These are phyloP conservation scores for Odocoileus hemionus DNA, from an alignment of 2,113 vertebrate genomes.

Conservation along the genomic window DNA sequence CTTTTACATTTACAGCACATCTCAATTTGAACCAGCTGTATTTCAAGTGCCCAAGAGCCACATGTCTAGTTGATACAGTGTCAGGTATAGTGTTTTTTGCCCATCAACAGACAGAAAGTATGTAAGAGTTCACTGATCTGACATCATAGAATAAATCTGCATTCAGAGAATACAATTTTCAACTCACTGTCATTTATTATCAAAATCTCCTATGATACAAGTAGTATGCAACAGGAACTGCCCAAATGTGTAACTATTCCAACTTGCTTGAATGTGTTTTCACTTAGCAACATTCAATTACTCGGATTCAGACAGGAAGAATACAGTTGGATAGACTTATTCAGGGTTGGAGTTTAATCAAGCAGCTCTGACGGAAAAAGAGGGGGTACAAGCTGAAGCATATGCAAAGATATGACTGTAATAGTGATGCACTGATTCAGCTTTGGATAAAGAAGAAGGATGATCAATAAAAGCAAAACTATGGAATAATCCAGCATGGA, in stretches of 20 bases:
- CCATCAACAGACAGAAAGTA: background rate
- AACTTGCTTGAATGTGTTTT: background rate
- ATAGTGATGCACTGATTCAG: background rate
- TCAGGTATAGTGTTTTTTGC: background rate
- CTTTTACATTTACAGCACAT: background rate
- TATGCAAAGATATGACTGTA: background rate
- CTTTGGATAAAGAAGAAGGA: background rate
- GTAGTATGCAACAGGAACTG: background rate
- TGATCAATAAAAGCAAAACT: background rate
- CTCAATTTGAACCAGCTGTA: background rate
- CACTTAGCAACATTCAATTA: background rate
- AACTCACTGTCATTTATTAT: background rate
- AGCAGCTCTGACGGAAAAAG: background rate
- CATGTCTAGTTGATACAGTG: background rate
- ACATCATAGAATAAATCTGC: background rate
- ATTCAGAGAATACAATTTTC: background rate
- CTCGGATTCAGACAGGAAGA: background rate
- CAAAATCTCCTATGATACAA: background rate
- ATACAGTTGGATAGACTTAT: background rate
- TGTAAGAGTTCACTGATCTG: background rate
- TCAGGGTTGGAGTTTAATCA: background rate
- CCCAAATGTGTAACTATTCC: background rate
- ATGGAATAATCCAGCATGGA: background rate
- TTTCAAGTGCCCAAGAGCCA: background rate
- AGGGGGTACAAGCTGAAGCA: background rate